These are phyloP conservation scores for Calameuta idolon DNA, from an alignment of 2,888 invertebrate species.

Conservation along the genomic window DNA sequence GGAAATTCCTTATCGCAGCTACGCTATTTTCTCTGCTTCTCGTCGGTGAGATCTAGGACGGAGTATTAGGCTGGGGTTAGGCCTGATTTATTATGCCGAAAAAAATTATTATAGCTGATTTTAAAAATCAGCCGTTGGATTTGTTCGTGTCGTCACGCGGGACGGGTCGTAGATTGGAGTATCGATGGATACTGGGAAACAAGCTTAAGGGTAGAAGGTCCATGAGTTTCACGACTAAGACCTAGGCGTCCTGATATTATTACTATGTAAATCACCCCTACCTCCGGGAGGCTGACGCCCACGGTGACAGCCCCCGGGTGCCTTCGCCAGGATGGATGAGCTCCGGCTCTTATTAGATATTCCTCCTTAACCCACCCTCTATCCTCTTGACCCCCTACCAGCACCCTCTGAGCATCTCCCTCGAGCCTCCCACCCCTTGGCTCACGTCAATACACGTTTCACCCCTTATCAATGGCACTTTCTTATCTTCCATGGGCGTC, in stretches of 20 bases:
- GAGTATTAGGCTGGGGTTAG: neutral
- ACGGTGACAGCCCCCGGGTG: slow-evolving; percentile 65
- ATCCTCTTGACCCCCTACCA: slow-evolving; percentile 35
- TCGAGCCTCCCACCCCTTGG: slow-evolving; percentile 43
- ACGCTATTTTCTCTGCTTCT: neutral
- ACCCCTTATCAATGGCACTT: slow-evolving; percentile 37
- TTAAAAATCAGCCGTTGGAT: neutral
- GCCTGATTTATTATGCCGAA: neutral
- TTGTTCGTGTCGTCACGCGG: neutral
- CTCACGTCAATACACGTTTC: slow-evolving; percentile 48
- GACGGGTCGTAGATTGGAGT: neutral
- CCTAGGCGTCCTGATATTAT: slow-evolving; percentile 62
- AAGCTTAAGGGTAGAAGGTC: slow-evolving; percentile 12
- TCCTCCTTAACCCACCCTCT: slow-evolving; percentile 49
- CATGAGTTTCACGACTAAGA: neutral
- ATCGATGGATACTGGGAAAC: slow-evolving; percentile 16
- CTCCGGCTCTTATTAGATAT: slow-evolving; percentile 64
- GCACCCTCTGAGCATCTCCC: slow-evolving; percentile 28
- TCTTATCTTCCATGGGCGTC: slow-evolving; percentile 28
- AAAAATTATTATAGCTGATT: too few species aligned
- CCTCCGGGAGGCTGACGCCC: slow-evolving; percentile 56
- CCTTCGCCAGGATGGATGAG: slow-evolving; percentile 61
- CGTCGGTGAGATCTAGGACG: neutral
- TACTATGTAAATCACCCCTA: slow-evolving; percentile 67
- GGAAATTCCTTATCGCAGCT: neutral